A percentile compares a stretch with the other conserved stretches of the same genome.
Conservation (phyloP, 2,797 vertebrate genomes). For the Protonibea diacanthus region DNA sequence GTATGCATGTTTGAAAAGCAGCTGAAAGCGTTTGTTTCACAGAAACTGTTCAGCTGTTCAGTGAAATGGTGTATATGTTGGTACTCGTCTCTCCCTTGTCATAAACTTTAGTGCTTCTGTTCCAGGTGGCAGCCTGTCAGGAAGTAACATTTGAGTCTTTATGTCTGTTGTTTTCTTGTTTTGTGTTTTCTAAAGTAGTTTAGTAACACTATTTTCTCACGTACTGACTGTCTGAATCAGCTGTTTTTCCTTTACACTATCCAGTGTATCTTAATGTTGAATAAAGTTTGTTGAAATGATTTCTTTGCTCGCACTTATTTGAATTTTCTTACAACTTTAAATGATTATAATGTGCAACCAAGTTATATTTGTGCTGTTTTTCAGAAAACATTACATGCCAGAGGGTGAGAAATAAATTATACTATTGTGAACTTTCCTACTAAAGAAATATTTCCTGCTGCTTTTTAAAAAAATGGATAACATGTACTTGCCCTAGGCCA, state of each 20-base stretch:
- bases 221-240: constrained; percentile 1
- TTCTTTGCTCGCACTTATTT: background rate
- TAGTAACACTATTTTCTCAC: background rate
- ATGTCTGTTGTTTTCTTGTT: background rate
- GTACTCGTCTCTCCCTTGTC: background rate
- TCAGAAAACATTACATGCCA: background rate
- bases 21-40: constrained; percentile 1
- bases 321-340: background rate
- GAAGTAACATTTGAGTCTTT: constrained; percentile 1
- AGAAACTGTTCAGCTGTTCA: constrained; percentile 1
- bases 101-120: background rate
- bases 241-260: constrained; percentile 16
- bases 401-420: background rate
- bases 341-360: background rate
- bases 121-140: constrained; percentile 8
- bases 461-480: background rate
- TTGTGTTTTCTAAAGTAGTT: constrained; percentile 37
- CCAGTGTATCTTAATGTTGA: constrained; percentile 33
- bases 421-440: background rate
- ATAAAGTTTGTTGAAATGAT: constrained; percentile 37
- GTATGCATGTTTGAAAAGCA: constrained; percentile 21
- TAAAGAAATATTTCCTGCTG: background rate
- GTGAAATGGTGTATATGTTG: constrained; percentile 18
- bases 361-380: background rate
- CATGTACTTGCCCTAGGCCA: background rate